Base-by-base conservation (phyloP, 2,113 vertebrate species). In the Hippolais icterina region DNA sequence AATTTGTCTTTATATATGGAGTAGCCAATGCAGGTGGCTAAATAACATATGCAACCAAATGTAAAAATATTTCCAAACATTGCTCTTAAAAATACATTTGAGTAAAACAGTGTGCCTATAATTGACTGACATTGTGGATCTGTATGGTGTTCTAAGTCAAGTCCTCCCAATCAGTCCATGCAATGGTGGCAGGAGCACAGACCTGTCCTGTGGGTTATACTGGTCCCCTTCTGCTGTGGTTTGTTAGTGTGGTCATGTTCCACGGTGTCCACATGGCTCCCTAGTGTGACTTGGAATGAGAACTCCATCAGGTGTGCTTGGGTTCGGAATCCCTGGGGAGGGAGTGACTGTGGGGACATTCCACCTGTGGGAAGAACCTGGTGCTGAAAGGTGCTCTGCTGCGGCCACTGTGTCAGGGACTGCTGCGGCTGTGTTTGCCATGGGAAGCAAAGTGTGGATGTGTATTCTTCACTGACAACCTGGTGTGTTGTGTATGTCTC, bases 21-120 rank as follows among this genome's bases (percentile, higher is more conserved):
- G 50, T 17, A 77, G 70, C 57, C 75, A 94, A 24, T 50, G 63
- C 81, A 96, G 91, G 78, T 93, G 94, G 79, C 52, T 94, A 93
- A 94, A 57, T 61, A 83, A 61, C 33, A 54, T 19, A 29, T 35
- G 10, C 18, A 65, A 41, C 77, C 23, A 47, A 21, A 69, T 83
- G 28, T 61, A 9, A 65, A 81, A 91, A n/a, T 35, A 5, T 59
- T 95, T 81, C 69, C 72, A 81, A 84, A 50, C 0, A 0, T 33
- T 54, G 6, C 18, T 81, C 68, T 65, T 86, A 46, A 81, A 87
- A 77, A 64, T 49, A 17, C 12, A 8, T 72, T 79, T 86, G 41
- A 11, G 33, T 61, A 53, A 91, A 91, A 65, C 29, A 50, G 5
- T 44, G 29, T 15, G 61, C 39, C 59, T 69, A 14, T 20, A 39